Evolutionary conservation across 2,888 invertebrate genomes (phyloP).

Genomic region (Apotomis turbidana): DNA sequence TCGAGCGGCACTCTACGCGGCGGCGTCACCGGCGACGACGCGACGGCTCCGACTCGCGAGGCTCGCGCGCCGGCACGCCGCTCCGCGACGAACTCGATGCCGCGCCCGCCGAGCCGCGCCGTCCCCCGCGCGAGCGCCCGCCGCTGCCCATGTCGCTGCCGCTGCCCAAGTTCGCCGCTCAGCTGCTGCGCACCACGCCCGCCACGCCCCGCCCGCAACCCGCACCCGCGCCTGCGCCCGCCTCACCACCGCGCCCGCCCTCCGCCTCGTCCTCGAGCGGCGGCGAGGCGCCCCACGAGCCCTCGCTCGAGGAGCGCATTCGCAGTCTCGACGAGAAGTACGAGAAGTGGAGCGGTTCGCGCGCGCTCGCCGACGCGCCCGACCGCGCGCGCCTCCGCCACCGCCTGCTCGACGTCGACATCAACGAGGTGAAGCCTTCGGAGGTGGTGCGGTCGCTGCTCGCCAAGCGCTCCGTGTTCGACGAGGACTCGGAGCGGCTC

Average conservation of each 20-base stretch:
- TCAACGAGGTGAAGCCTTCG: conserved; percentile 93
- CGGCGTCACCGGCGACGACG: conserved; percentile 79
- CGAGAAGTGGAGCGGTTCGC: conserved; percentile 91
- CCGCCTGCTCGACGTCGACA: conserved; percentile 90
- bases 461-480: conserved; percentile 96
- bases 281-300: conserved; percentile 89
- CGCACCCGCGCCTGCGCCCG: conserved; percentile 83
- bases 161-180: conserved; percentile 93
- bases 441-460: conserved; percentile 96
- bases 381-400: conserved; percentile 86
- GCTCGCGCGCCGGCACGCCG: conserved; percentile 93
- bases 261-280: conserved; percentile 90
- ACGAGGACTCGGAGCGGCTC: conserved; percentile 96
- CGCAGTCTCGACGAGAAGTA: conserved; percentile 96
- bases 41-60: conserved; percentile 80
- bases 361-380: conserved; percentile 83
- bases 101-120: conserved; percentile 89
- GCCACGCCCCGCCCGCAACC: conserved; percentile 74
- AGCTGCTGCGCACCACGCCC: conserved; percentile 83
- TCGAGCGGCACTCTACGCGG: conserved; percentile 63
- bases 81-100: conserved; percentile 92
- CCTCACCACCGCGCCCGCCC: conserved; percentile 87
- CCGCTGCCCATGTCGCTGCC: conserved; percentile 92
- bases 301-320: conserved; percentile 94
- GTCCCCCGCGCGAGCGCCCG: conserved; percentile 85